Evolutionary conservation across 1,140 invertebrate species (phyloP).

Genomic region (Caenorhabditis brenneri): DNA sequence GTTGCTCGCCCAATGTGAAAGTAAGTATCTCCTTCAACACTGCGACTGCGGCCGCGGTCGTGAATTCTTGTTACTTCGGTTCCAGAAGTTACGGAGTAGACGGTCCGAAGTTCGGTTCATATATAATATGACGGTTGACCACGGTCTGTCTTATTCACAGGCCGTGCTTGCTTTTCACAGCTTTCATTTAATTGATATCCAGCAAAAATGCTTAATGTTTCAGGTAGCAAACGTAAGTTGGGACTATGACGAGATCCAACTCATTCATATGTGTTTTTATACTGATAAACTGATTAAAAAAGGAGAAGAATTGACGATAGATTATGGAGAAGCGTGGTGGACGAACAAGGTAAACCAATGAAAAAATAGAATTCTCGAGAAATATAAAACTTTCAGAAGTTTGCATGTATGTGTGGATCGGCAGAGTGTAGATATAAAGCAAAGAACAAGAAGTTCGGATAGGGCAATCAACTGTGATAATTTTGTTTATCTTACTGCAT

Average conservation of each 20-base stretch:
- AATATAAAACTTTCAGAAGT: constrained; percentile 41
- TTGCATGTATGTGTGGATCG: constrained; percentile 14
- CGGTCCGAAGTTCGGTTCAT: no score
- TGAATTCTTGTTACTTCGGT: no score
- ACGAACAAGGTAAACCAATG: constrained; percentile 45
- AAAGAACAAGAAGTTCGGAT: no score
- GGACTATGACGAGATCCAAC: constrained; percentile 44
- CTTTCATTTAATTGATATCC: no score
- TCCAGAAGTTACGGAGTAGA: no score
- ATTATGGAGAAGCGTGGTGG: constrained; percentile 53
- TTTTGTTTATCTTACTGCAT: no score
- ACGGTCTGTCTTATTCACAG: no score
- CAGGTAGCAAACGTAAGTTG: constrained; percentile 48
- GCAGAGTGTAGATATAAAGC: not conserved
- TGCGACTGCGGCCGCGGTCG: no score
- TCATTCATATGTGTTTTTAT: constrained; percentile 50
- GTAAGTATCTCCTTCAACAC: not conserved
- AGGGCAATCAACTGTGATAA: no score
- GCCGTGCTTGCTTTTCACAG: no score
- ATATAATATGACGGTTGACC: no score
- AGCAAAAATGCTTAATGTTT: no score
- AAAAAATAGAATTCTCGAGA: not conserved
- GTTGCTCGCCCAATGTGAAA: constrained; percentile 51
- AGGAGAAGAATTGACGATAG: constrained; percentile 50
- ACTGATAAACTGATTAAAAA: constrained; percentile 29